Evolutionary conservation across 1,140 invertebrate species (phyloP), one percentile per base, ranked within the genome.

Genomic region (Orussus abietinus): DNA sequence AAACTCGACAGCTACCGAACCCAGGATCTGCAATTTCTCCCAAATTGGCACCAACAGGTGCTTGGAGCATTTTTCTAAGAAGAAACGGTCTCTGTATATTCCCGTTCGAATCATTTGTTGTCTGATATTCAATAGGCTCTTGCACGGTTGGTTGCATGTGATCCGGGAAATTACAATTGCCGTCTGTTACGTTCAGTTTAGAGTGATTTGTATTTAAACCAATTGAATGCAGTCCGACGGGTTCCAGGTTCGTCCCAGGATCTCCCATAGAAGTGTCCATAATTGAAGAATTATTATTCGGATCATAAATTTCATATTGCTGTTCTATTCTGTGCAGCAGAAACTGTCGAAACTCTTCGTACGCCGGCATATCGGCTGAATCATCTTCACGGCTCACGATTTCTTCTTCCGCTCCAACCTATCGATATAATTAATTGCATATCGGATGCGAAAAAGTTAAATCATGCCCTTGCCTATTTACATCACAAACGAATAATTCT

Each of bases 11-110:
- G 10, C 44, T 30, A 21, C 47, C 47, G 18, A 52, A 34, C 2
- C 56, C 50, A 4, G 64, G 59, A 25, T 56, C 58, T 1, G 61
- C 64, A 11, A 72, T 64, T 28, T 64, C 60, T 15, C 62, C 62
- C 7, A 71, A 47, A 53, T 69, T 69, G 1, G 60, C 57, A n/a
- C 69, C 67, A 7, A 53, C 48, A n/a, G 70, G 70, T 7, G 70
- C 69, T 39, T 72, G 64, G 0, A 73, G 42, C 66, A 73, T 70
- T 49, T 65, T 67, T 38, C 65, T 69, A 1, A 73, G 15, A 4
- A 72, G 39, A 11, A 64, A 43, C 1, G 65, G 53, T 1, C 51
- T 48, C 7, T 53, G 50, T 1, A 29, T 17, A 11, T 47, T 47
- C 2, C 15, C 36, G 5, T 45, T 55, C 4, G 46, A 5, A 9